A percentile compares a stretch with the other conserved stretches of the same genome.
These are phyloP conservation scores for Uria aalge DNA, from an alignment of 2,113 vertebrate genomes.

Conservation along the genomic window DNA sequence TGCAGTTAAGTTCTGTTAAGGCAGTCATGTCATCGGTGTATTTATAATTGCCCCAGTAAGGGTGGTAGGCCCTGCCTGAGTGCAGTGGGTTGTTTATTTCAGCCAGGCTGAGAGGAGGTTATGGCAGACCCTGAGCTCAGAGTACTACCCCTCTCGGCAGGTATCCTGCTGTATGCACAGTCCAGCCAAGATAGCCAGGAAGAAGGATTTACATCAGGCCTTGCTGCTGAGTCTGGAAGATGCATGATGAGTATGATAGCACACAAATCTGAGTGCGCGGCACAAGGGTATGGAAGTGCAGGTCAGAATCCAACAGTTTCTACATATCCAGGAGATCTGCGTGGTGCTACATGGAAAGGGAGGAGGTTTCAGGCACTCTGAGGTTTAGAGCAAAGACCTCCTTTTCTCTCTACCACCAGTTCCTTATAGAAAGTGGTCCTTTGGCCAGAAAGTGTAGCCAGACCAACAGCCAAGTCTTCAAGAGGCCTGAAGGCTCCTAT, in stretches of 20 bases:
- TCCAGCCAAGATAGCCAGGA: not conserved
- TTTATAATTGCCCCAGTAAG: not conserved
- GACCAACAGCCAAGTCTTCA: not conserved
- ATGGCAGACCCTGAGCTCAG: not conserved
- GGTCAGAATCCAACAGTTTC: not conserved
- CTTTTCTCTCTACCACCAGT: not conserved
- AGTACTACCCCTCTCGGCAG: not conserved
- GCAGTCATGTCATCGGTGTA: not conserved
- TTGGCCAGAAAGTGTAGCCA: not conserved
- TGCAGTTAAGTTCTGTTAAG: not conserved
- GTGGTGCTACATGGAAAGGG: not conserved
- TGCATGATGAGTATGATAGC: not conserved
- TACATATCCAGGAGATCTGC: not conserved
- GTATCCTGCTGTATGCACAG: not conserved
- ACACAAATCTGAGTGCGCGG: not conserved
- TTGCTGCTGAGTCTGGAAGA: not conserved
- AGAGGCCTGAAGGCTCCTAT: not conserved
- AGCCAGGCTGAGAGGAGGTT: not conserved
- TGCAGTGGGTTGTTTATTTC: not conserved
- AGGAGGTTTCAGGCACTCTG: not conserved
- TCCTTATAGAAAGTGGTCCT: not conserved
- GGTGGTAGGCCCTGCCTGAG: not conserved
- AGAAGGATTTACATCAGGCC: not conserved
- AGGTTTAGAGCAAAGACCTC: not conserved
- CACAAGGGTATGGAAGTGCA: not conserved